phyloP scores from a whole-genome alignment of 2,888 invertebrate genomes.

The Hirtodrosophila confusa region DNA sequence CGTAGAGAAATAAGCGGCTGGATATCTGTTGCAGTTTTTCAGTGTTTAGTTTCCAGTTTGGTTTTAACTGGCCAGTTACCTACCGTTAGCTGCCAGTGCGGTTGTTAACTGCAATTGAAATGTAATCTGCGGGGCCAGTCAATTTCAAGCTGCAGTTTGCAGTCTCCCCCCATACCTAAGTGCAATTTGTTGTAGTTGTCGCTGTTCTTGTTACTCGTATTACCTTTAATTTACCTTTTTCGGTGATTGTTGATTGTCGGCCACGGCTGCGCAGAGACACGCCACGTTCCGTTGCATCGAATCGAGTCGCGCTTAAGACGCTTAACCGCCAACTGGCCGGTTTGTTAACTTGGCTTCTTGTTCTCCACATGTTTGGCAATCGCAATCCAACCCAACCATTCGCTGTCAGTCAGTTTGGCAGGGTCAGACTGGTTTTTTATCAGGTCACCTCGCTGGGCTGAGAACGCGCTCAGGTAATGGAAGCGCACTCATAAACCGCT shows the following conservation, averaged over 20 bases:
- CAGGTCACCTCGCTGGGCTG: background rate
- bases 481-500: constrained; percentile 40
- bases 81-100: constrained; percentile 17
- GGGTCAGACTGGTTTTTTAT: constrained; percentile 57
- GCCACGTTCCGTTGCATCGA: constrained; percentile 61
- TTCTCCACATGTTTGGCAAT: constrained; percentile 42
- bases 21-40: constrained; percentile 29
- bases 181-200: constrained; percentile 39
- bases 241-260: constrained; percentile 62
- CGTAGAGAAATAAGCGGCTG: constrained; percentile 30
- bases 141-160: constrained; percentile 13
- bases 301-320: constrained; percentile 14
- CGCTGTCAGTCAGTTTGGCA: constrained; percentile 33
- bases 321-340: constrained; percentile 50
- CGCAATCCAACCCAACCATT: no score
- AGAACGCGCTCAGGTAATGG: constrained; percentile 28
- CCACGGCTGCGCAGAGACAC: constrained; percentile 36
- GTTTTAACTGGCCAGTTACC: constrained; percentile 20
- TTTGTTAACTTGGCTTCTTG: constrained; percentile 50
- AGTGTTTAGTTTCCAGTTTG: constrained; percentile 35
- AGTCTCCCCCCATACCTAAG: constrained; percentile 36
- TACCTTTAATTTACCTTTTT: constrained; percentile 64
- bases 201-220: constrained; percentile 47
- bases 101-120: constrained; percentile 27
- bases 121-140: constrained; percentile 12